These are phyloP conservation scores for Chaetura pelagica DNA, from an alignment of 2,113 vertebrate genomes.

Conservation along the genomic window DNA sequence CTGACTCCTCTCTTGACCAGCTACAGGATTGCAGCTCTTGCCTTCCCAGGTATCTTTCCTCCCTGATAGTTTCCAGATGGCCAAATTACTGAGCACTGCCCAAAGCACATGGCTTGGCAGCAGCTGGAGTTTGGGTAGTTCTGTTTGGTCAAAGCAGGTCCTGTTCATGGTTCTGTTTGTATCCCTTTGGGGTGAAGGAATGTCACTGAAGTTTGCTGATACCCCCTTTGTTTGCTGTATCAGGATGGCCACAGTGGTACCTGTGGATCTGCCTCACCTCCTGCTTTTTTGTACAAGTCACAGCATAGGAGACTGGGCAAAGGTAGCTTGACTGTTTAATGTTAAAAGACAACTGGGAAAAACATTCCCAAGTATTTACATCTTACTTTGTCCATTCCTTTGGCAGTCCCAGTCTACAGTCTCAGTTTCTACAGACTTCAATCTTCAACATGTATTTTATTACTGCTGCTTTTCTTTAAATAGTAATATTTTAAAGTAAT, in stretches of 20 bases:
- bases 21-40: accelerated
- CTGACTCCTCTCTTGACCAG: background rate
- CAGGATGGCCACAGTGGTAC: background rate
- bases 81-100: background rate
- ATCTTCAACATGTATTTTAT: background rate
- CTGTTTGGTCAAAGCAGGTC: background rate
- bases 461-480: background rate
- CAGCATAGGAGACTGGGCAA: accelerated
- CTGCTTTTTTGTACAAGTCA: background rate
- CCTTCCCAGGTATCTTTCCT: background rate
- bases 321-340: background rate
- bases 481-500: background rate
- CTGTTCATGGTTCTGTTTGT: accelerated
- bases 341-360: background rate
- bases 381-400: background rate
- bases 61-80: accelerated
- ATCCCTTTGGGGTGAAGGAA: background rate
- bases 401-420: background rate
- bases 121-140: background rate
- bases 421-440: background rate
- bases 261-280: accelerated
- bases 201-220: background rate
- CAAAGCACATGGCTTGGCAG: background rate
- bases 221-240: too few relatives aligned
- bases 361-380: background rate